phyloP scores from a whole-genome alignment of 1,140 invertebrate genomes.

The Zaprionus nigranus region DNA sequence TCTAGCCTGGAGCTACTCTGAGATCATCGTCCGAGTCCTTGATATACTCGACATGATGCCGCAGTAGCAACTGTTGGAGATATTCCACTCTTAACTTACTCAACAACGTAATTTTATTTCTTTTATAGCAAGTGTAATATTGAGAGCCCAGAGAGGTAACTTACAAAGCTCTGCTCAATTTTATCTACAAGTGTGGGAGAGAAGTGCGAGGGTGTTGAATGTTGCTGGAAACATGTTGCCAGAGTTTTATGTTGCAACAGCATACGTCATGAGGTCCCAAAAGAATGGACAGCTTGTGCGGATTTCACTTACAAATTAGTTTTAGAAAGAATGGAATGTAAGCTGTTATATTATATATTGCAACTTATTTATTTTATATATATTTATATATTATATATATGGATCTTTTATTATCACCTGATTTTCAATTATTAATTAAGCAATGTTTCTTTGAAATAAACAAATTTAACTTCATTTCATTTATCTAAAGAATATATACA shows the following conservation, averaged over 20 bases:
- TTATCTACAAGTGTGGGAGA: constrained; percentile 18
- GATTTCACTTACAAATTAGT: neutral
- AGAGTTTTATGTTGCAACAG: constrained; percentile 17
- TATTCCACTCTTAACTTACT: neutral
- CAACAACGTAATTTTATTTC: neutral
- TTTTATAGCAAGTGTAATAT: constrained; percentile 4
- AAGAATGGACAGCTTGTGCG: neutral
- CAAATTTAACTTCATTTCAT: neutral
- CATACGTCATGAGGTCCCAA: neutral
- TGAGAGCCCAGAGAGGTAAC: constrained; percentile 1
- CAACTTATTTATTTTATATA: neutral
- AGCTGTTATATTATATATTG: neutral
- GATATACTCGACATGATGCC: neutral
- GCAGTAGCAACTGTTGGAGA: neutral
- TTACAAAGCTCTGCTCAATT: constrained; percentile 21
- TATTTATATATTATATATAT: no score
- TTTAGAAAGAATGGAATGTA: neutral
- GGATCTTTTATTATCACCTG: neutral
- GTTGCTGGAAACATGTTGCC: constrained; percentile 22
- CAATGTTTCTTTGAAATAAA: neutral
- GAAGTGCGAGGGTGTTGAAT: neutral
- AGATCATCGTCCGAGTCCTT: constrained; percentile 17
- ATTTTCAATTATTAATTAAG: no score
- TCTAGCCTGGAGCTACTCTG: neutral
- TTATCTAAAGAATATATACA: neutral